Evolutionary conservation across 2,113 vertebrate species (phyloP).

Genomic region (Eurypyga helias): DNA sequence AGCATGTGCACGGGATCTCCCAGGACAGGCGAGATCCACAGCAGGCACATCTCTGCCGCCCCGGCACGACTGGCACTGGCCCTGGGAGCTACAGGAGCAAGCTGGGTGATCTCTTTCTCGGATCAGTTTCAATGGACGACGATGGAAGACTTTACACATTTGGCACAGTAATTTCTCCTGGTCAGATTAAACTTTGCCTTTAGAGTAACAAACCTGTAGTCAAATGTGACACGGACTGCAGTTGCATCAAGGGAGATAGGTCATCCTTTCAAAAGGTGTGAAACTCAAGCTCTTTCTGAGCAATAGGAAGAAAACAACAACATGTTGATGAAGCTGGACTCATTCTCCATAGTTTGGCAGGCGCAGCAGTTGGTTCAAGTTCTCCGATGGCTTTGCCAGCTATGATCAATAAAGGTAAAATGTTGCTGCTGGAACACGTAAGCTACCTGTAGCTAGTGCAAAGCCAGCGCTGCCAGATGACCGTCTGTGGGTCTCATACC

Average conservation of each 20-base stretch:
- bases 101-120: neutral
- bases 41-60: neutral
- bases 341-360: neutral
- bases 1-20: accelerated
- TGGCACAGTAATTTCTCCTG: neutral
- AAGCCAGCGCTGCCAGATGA: neutral
- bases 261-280: neutral
- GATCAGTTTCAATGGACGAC: neutral
- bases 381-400: neutral
- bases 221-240: neutral
- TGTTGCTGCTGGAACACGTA: neutral
- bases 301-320: neutral
- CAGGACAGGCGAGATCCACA: neutral
- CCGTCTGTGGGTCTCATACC: neutral
- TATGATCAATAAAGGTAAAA: neutral
- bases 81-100: neutral
- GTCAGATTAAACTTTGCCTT: neutral
- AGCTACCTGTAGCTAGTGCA: neutral
- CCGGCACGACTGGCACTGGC: neutral
- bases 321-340: neutral
- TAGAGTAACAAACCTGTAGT: neutral
- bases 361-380: neutral
- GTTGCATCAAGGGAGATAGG: neutral
- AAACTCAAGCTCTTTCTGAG: neutral
- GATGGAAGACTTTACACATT: neutral